Evolutionary conservation across 2,888 invertebrate species (phyloP), one percentile per base, ranked within the genome.

Genomic region (Hedya salicella): DNA sequence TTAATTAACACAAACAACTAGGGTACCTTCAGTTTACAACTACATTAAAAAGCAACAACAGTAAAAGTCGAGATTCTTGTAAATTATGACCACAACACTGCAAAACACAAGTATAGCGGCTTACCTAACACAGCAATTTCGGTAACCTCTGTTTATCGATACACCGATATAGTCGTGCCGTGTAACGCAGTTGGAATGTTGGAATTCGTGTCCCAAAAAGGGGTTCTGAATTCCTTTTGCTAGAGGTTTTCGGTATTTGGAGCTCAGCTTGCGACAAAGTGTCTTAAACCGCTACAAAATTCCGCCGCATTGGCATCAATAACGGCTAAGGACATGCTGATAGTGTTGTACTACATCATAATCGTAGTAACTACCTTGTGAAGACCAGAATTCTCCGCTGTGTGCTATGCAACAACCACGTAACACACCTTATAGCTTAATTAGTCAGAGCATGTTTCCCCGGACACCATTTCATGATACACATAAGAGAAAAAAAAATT

Each of bases 41-140:
- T 80, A 86, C 85, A 82, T 81, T 87, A 82, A 86, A 87, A 83
- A 74, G 64, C 74, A 75, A 86, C 86, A 85, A 81, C 85, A 85
- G 78, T 91, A 88, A 89, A 90, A 79, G 90, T 89, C 91, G 80
- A 77, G 78, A 78, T 71, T 78, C 70, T 59, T 60, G 80, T 88
- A 81, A 91, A 75, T 84, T 91, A 91, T 76, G 87, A 81, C 66
- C 75, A 69, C 72, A 75, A 73, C 72, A 71, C 52, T 73, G 78
- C 76, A 76, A 79, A 81, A 78, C 77, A 78, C 80, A 77, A 75
- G 79, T 79, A 80, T 73, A 78, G 76, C 73, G 79, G 25, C 30
- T 46, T 57, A 56, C 48, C 59, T 49, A 59, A 48, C 36, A 48
- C 42, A 49, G 50, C 32, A 17, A 46, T 53, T 44, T 62, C 62